Conservation (phyloP, 2,888 invertebrate species). For the Mythimna impura region DNA sequence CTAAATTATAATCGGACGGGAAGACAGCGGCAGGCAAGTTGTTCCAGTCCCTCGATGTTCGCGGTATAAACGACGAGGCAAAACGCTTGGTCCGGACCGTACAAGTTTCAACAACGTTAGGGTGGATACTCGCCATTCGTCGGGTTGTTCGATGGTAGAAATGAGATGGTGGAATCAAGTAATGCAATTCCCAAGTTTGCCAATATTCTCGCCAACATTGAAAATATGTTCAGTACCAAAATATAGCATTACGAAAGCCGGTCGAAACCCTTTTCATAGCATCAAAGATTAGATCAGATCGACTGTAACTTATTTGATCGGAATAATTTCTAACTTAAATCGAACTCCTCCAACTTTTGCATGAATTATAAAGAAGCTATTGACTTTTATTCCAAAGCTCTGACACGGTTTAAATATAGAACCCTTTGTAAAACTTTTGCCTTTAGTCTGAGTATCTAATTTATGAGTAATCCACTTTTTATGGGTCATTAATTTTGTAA, state of each 20-base stretch:
- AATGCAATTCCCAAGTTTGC: too few species aligned
- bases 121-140: too few species aligned
- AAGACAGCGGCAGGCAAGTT: too few species aligned
- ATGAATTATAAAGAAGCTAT: constrained; percentile 57
- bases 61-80: too few species aligned
- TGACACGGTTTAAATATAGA: constrained; percentile 48
- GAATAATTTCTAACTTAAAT: constrained; percentile 63
- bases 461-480: constrained; percentile 15
- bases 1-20: too few species aligned
- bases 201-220: not conserved
- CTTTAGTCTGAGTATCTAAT: constrained; percentile 19
- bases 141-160: too few species aligned
- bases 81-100: too few species aligned
- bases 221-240: not conserved
- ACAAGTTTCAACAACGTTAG: too few species aligned
- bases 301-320: constrained; percentile 58
- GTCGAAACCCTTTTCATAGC: constrained; percentile 44
- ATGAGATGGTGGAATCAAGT: too few species aligned
- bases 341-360: constrained; percentile 56
- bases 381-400: constrained; percentile 32
- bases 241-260: constrained; percentile 8
- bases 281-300: constrained; percentile 45
- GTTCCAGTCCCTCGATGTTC: too few species aligned
- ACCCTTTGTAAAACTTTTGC: constrained; percentile 20
- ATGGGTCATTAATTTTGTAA: not conserved